Base-by-base conservation (phyloP, 2,113 vertebrate genomes). In the Pristiophorus japonicus region DNA sequence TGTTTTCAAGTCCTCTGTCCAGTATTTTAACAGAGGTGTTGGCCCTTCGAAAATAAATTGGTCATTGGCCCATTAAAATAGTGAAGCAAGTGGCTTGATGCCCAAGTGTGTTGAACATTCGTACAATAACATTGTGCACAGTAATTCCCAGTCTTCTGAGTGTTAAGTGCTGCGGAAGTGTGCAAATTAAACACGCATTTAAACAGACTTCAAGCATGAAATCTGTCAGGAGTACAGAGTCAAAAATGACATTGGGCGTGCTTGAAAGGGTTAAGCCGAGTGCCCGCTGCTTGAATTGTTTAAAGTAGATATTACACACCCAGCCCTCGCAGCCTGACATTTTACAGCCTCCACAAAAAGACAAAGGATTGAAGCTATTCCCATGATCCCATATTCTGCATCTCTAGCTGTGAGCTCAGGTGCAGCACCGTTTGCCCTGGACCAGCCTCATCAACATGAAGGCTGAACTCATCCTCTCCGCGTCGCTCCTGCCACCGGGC, bases 381-480 rank as follows among this genome's bases (percentile, higher is more conserved):
- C 98, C 98, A 99, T 99, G 98, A 99, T 99, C 98, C 98, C 98
- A 98, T 91, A 91, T 98, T 98, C 98, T 98, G 98, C 98, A 98
- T 97, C 98, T 98, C 98, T 98, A 98, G 98, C 98, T 98, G 98
- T 97, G 98, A 98, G 98, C 98, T 99, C 99, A 99, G 99, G 99
- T 99, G 99, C 98, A 97, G 98, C 97, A 98, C 98, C 98, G 97
- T 98, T 99, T 98, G 99, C 98, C 98, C 98, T 96, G 98, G 98
- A 98, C 98, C 98, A 98, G 98, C 98, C 98, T 99, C 98, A 99
- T 99, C 99, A 99, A 98, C 98, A 98, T 99, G 98, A 99, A 99
- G 99, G 99, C 98, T 98, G 98, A 99, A 99, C 98, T 98, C 99
- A 99, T 99, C 98, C 98, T 98, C 98, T 98, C 98, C 98, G 98